phyloP scores from a whole-genome alignment of 2,113 vertebrate genomes.

The Brienomyrus brachyistius region DNA sequence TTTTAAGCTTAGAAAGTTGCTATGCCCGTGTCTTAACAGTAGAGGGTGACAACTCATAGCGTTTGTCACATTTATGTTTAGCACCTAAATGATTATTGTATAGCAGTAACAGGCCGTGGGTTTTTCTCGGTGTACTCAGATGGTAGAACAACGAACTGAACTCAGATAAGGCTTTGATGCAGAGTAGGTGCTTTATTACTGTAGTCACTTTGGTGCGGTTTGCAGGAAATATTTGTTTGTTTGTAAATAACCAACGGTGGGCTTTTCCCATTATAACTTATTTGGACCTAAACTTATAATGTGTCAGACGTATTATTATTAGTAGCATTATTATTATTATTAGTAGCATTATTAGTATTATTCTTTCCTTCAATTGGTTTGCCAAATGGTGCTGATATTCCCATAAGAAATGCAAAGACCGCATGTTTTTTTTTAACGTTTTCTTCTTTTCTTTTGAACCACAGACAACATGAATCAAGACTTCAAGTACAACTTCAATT shows the following conservation, averaged over 20 bases:
- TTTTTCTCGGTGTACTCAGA: neutral
- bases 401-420: neutral
- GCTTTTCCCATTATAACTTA: neutral
- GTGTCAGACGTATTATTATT: neutral
- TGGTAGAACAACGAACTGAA: neutral
- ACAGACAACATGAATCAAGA: neutral
- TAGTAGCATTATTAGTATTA: neutral
- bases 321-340: no score
- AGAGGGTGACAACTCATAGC: constrained; percentile 35
- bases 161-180: neutral
- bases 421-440: neutral
- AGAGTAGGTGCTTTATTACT: neutral
- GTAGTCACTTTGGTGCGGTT: neutral
- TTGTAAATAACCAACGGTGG: neutral
- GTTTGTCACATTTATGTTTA: neutral
- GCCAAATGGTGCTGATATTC: neutral
- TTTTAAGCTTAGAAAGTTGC: neutral
- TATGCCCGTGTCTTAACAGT: constrained; percentile 19
- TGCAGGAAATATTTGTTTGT: neutral
- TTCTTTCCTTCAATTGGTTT: neutral
- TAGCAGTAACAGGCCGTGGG: neutral
- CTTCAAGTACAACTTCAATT: constrained; percentile 70
- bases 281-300: neutral
- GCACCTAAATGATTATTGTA: neutral
- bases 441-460: neutral